These are phyloP conservation scores for Pampusana beccarii DNA, from an alignment of 2,113 vertebrate genomes.

Conservation along the genomic window DNA sequence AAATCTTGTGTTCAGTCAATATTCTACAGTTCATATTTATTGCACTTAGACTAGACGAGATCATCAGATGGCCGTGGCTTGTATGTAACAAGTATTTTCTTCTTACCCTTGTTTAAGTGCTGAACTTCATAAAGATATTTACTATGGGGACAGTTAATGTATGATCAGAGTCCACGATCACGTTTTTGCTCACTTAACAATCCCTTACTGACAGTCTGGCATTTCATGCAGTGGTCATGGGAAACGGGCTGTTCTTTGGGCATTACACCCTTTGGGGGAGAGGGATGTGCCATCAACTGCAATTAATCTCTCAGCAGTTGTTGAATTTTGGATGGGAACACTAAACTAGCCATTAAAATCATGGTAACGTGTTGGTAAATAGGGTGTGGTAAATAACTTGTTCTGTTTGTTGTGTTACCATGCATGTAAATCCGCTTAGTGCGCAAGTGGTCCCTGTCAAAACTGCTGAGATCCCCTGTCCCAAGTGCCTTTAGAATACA, in stretches of 20 bases:
- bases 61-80: constrained; percentile 99
- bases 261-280: neutral
- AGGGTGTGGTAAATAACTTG: neutral
- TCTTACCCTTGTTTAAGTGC: constrained; percentile 2
- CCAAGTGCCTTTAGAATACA: neutral
- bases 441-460: neutral
- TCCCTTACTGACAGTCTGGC: neutral
- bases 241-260: neutral
- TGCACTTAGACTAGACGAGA: constrained; percentile 91
- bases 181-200: neutral
- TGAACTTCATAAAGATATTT: neutral
- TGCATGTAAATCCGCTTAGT: neutral
- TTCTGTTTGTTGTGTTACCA: neutral
- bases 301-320: neutral
- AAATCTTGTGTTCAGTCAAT: constrained; percentile 98
- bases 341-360: neutral
- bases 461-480: neutral
- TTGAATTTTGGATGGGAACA: neutral
- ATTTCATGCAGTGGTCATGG: neutral
- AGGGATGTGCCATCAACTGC: neutral
- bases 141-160: neutral
- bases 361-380: neutral
- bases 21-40: constrained; percentile 99
- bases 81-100: constrained; percentile 78
- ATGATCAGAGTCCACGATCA: neutral